Evolutionary conservation across 2,113 vertebrate genomes (phyloP), one percentile per base, ranked within the genome.

Genomic region (Lophius piscatorius): DNA sequence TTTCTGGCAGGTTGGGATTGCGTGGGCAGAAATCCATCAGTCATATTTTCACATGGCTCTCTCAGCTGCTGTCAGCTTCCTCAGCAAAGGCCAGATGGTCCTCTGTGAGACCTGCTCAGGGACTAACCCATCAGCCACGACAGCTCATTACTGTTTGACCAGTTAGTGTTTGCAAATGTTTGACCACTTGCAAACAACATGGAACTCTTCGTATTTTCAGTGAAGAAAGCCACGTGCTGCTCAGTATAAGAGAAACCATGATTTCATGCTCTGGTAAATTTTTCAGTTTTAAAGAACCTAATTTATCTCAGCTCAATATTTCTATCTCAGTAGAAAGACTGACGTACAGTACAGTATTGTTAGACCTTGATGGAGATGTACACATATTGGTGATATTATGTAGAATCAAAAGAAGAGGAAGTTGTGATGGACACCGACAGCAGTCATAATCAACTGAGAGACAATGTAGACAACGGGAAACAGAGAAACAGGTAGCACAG

Each of bases 131-230:
- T 56, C 51, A 81, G 57, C 67, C 35, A 6, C 14, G n/a, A 49
- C 54, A 58, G 67, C 74, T 77, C 63, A 58, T 71, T 76, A 75
- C 35, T 65, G 49, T 73, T 79, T 67, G 60, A 80, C 58, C 74
- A 68, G 63, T 39, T 20, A 47, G n/a, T 52, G 46, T 51, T n/a
- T n/a, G n/a, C n/a, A n/a, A n/a, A n/a, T n/a, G n/a, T n/a, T n/a
- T n/a, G n/a, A n/a, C n/a, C 28, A 24, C 52, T n/a, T 45, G 46
- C 56, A 79, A 79, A 79, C 75, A 71, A 21, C 4, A 0, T 29
- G 35, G 40, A 50, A 26, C 52, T 55, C 47, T 4, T 50, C 45
- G 33, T 33, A 24, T 57, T 47, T 8, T 26, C 44, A 62, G 13
- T 33, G 51, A 56, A 22, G 22, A 14, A 48, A 28, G 52, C 52